Base-by-base conservation (phyloP, 2,113 vertebrate genomes). In the Pedetes capensis region DNA sequence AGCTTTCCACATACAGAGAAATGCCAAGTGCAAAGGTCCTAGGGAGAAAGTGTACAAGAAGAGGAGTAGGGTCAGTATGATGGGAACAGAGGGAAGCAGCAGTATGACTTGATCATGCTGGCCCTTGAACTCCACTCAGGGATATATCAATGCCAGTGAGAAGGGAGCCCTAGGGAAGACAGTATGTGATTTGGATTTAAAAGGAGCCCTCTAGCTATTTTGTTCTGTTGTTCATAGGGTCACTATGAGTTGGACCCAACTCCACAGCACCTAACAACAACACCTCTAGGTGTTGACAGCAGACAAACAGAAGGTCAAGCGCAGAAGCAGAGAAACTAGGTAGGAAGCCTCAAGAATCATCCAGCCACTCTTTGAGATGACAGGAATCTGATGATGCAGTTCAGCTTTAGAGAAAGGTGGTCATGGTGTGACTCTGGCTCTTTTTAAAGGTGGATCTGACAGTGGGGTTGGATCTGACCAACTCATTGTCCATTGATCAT, bases 401-500 rank as follows among this genome's bases (percentile, higher is more conserved):
- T 34, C 34, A 18, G 16, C n/a, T 42, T n/a, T n/a, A n/a, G 22
- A 55, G 81, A 74, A 13, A 80, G 37, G 79, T 6, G 37, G 49
- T 13, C 16, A 57, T 0, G 17, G 11, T 11, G 22, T 57, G n/a
- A 78, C 32, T 71, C 76, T 39, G 14, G 27, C 18, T 74, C 72
- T 75, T 1, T 5, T 25, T 17, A 39, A 71, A 88, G 79, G 49
- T 79, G 83, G 83, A 63, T n/a, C 18, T 49, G 29, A 72, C 7
- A 8, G 44, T 2, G 6, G 53, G 34, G 13, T 29, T 23, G n/a
- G n/a, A n/a, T n/a, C n/a, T n/a, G n/a, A 34, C 8, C 42, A 44
- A 17, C 17, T 42, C n/a, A 3, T 47, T 32, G 23, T 9, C 51
- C 1, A 1, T 6, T 42, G 34, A 69, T 12, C 2, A 2, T 2